Base-by-base conservation (phyloP, 2,797 vertebrate species). In the Muscicapa comitata region DNA sequence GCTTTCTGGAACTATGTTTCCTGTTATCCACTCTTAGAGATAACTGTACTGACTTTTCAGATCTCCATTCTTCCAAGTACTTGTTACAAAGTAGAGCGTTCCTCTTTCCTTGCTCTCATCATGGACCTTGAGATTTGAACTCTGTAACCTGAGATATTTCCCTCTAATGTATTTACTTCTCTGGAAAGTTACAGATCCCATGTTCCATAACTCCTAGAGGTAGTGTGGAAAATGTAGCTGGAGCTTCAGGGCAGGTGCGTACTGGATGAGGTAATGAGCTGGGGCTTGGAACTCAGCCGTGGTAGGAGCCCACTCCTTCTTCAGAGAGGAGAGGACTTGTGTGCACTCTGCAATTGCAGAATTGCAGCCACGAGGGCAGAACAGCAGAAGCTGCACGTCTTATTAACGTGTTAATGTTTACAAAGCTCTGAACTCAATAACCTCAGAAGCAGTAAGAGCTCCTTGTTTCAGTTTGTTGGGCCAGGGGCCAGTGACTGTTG, bases 211-310 rank as follows among this genome's bases (percentile, higher is more conserved):
- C 72, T 92, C 35, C 4, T 66, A 74, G 54, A 68, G 40, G 23
- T 47, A 75, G 43, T 35, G 58, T 92, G 95, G 83, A 95, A 95
- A 95, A 96, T 35, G 67, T 76, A 85, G 81, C 86, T 94, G 95
- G 78, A 88, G 88, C 83, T 92, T 82, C 93, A 57, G 76, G 80
- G 84, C 54, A 47, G 75, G 68, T 58, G 18, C 0, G 11, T 54
- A 31, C 43, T 59, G 65, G 21, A 5, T 1, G 1, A 82, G 17
- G 29, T 71, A 17, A 50, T 58, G 53, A 93, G 61, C 79, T 73
- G 43, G 58, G 57, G 50, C 72, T 78, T 80, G 68, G 82, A 90
- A 51, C 16, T 47, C 23, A 40, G 51, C 88, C 45, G 76, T 35
- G 0, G 2, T 35, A 45, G 48, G 47, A 92, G 59, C 70, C 51